These are phyloP conservation scores for Erpetoichthys calabaricus DNA, from an alignment of 2,797 vertebrate genomes.

Conservation along the genomic window DNA sequence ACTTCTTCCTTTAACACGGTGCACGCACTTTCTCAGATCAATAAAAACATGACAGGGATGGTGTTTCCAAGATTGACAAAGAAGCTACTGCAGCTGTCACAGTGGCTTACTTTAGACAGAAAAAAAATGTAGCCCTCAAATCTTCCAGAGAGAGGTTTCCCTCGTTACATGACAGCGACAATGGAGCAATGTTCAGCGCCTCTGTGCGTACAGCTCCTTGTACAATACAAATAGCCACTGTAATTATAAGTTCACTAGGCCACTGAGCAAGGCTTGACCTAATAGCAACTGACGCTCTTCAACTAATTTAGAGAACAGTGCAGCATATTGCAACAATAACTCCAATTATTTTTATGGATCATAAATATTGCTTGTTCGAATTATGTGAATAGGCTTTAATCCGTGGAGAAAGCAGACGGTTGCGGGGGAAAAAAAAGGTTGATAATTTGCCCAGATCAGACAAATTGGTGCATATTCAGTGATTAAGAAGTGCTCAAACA, in stretches of 20 bases:
- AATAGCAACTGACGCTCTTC: slow-evolving; percentile 44
- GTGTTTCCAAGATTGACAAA: slow-evolving; percentile 2
- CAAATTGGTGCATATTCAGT: no score
- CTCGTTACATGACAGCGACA: slow-evolving; percentile 1
- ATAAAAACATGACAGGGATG: background rate
- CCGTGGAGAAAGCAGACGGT: no score
- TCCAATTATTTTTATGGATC: slow-evolving; percentile 63
- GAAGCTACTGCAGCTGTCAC: slow-evolving; percentile 1
- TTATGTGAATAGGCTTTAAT: no score
- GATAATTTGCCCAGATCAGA: no score
- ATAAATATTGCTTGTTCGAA: slow-evolving; percentile 52
- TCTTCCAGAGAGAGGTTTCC: background rate
- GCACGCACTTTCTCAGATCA: background rate
- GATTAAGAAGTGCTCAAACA: no score
- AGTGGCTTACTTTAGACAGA: background rate
- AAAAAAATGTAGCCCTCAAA: background rate
- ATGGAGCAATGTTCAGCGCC: background rate
- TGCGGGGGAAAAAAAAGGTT: no score
- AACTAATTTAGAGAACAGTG: slow-evolving; percentile 41
- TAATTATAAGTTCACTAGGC: slow-evolving; percentile 1
- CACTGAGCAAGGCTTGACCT: slow-evolving; percentile 22
- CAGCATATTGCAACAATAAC: slow-evolving; percentile 40
- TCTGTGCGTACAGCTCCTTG: background rate
- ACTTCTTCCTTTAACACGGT: no score
- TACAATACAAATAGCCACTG: slow-evolving; percentile 5